A percentile compares a stretch with the other conserved stretches of the same genome.
Evolutionary conservation across 1,140 invertebrate species (phyloP).

Genomic region (Cydia amplana): DNA sequence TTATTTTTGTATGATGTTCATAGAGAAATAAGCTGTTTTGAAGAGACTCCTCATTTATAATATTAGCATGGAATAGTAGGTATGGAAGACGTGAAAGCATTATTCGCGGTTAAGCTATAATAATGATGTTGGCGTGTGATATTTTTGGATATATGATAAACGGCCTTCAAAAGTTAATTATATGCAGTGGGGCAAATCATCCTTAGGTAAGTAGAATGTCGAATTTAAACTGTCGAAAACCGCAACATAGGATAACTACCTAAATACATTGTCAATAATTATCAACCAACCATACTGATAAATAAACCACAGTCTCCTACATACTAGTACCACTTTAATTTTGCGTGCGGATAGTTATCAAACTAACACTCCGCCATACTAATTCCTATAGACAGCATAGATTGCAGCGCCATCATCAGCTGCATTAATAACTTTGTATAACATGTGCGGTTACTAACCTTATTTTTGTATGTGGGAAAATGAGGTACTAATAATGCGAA

Average conservation of each 20-base stretch:
- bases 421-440: background rate
- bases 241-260: background rate
- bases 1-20: no score
- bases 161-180: no score
- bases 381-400: background rate
- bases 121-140: no score
- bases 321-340: background rate
- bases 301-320: background rate
- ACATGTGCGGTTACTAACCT: background rate
- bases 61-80: no score
- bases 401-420: background rate
- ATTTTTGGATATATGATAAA: no score
- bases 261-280: background rate
- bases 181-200: no score
- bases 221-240: no score
- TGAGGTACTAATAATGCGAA: background rate
- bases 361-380: background rate
- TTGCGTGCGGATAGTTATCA: background rate
- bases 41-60: no score
- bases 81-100: no score
- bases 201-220: no score
- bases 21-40: no score
- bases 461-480: slow-evolving; percentile 12
- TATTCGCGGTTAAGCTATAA: no score
- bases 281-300: background rate